Evolutionary conservation across 2,888 invertebrate species (phyloP).

Genomic region (Trissolcus japonicus): DNA sequence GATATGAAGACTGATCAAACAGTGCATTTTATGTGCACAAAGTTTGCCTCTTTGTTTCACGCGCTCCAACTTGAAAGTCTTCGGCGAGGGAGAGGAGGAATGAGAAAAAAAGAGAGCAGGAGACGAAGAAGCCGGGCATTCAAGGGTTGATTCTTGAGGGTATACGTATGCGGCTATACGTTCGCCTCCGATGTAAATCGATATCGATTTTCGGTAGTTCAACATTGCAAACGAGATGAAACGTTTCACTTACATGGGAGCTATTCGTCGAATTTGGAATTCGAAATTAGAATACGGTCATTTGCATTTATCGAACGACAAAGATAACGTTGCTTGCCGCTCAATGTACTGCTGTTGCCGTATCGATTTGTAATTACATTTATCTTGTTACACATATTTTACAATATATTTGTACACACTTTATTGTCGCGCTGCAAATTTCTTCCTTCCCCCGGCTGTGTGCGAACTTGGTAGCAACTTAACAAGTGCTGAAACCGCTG

Average conservation of each 20-base stretch:
- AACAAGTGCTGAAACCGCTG: too few relatives aligned
- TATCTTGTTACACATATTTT: conserved; percentile 28
- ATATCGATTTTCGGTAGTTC: conserved; percentile 53
- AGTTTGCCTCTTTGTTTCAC: conserved; percentile 34
- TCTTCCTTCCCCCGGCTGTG: too few relatives aligned
- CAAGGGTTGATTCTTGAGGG: conserved; percentile 26
- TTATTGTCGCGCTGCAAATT: conserved; percentile 4
- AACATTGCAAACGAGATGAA: conserved; percentile 47
- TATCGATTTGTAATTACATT: conserved; percentile 49
- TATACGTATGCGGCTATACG: conserved; percentile 23
- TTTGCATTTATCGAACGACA: conserved; percentile 51
- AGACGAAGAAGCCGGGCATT: conserved; percentile 14
- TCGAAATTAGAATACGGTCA: conserved; percentile 48
- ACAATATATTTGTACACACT: conserved; percentile 21
- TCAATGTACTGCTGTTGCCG: conserved; percentile 25
- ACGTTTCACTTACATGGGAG: conserved; percentile 52
- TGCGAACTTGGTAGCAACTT: too few relatives aligned
- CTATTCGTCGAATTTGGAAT: conserved; percentile 50
- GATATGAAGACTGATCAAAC: conserved; percentile 24
- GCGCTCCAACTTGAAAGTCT: conserved; percentile 15
- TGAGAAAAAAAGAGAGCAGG: background rate
- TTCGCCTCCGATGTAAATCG: conserved; percentile 46
- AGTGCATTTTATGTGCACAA: conserved; percentile 30
- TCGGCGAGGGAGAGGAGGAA: background rate
- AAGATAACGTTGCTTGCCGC: conserved; percentile 46